Conservation (phyloP, 2,888 invertebrate genomes). For the Glyphotaelius pellucidus region DNA sequence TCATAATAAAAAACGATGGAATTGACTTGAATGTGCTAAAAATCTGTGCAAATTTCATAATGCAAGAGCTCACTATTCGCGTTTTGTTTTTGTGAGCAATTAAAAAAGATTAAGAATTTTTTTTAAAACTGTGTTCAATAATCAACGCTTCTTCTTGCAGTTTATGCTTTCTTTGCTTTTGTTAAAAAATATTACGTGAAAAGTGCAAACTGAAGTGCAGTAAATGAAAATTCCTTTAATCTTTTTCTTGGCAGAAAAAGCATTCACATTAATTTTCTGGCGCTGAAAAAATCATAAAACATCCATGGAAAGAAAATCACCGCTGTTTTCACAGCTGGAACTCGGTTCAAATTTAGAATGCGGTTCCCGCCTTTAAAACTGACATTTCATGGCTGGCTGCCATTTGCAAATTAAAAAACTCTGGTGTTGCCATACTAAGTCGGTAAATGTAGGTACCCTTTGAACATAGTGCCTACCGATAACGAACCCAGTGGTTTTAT, state of each 20-base stretch:
- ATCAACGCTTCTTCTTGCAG: neutral
- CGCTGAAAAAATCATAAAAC: conserved; percentile 4
- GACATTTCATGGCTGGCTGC: conserved; percentile 58
- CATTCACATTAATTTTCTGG: neutral
- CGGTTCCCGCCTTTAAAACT: conserved; percentile 60
- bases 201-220: neutral
- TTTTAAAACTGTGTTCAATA: too few relatives aligned
- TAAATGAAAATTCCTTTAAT: conserved; percentile 11
- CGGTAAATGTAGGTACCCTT: conserved; percentile 1
- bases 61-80: too few relatives aligned
- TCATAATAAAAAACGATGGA: too few relatives aligned
- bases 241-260: neutral
- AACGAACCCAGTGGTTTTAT: conserved; percentile 7
- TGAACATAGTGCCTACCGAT: neutral
- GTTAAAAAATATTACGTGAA: neutral
- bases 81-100: too few relatives aligned
- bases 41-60: too few relatives aligned
- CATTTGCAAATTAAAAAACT: conserved; percentile 54
- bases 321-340: conserved; percentile 56
- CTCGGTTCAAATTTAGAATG: conserved; percentile 54
- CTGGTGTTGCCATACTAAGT: conserved; percentile 12
- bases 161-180: neutral
- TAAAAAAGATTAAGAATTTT: too few relatives aligned
- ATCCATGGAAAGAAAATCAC: conserved; percentile 42
- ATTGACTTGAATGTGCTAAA: too few relatives aligned